Conservation (phyloP, 2,113 vertebrate species). For the Trichomycterus rosablanca region DNA sequence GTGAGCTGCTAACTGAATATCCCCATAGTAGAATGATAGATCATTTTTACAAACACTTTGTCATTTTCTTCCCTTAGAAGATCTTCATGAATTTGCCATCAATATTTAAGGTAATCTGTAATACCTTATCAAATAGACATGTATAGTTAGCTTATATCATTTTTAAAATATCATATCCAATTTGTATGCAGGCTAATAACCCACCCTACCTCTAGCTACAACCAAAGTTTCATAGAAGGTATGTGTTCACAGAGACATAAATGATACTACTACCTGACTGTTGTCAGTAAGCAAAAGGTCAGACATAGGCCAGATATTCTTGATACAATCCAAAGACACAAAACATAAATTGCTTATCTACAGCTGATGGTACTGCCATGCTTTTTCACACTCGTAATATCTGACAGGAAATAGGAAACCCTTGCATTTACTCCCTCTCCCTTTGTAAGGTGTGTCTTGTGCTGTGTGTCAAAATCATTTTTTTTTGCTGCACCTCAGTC, state of each 20-base stretch:
- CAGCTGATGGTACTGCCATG: constrained; percentile 12
- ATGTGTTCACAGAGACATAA: constrained; percentile 5
- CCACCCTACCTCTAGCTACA: constrained; percentile 39
- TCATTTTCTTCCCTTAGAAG: not conserved
- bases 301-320: constrained; percentile 16
- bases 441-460: constrained; percentile 43
- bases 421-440: not conserved
- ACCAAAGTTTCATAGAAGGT: constrained; percentile 36
- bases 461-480: constrained; percentile 41
- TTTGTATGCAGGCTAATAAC: constrained; percentile 16
- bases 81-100: constrained; percentile 4
- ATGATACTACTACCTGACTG: constrained; percentile 9
- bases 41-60: not conserved
- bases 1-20: too few species aligned
- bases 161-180: not conserved
- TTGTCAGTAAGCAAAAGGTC: constrained; percentile 2
- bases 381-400: constrained; percentile 14
- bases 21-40: too few species aligned
- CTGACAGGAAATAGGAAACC: constrained; percentile 22
- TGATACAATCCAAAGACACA: constrained; percentile 9
- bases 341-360: constrained; percentile 10
- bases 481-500: constrained; percentile 31
- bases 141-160: not conserved
- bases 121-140: constrained; percentile 15
- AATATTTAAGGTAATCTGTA: constrained; percentile 6